Evolutionary conservation across 2,797 vertebrate genomes (phyloP).

Genomic region (Otolemur crassicaudatus): DNA sequence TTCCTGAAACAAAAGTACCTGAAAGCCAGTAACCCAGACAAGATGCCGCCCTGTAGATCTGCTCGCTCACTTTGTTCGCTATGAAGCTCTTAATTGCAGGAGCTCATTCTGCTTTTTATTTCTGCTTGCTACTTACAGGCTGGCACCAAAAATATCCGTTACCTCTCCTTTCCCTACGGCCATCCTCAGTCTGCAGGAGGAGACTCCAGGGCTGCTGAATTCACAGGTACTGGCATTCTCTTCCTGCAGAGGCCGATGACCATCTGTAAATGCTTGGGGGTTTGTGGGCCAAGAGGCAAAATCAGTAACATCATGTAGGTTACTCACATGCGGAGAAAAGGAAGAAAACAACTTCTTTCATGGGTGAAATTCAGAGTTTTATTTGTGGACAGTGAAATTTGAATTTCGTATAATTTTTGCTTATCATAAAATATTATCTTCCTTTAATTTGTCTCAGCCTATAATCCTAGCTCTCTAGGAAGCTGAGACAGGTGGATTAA

Average conservation of each 20-base stretch:
- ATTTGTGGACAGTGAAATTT: neutral
- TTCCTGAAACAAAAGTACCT: neutral
- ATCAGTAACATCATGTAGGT: neutral
- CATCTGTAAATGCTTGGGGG: neutral
- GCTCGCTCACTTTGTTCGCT: neutral
- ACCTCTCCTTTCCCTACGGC: slow-evolving; percentile 87
- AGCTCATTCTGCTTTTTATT: neutral
- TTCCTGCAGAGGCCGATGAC: neutral
- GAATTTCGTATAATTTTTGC: neutral
- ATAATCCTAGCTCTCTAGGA: no score
- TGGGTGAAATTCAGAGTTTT: neutral
- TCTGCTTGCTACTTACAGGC: slow-evolving; percentile 81
- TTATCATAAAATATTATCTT: neutral
- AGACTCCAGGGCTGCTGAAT: slow-evolving; percentile 55
- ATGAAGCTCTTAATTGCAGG: no score
- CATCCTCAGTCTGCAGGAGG: slow-evolving; percentile 4
- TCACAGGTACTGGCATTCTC: slow-evolving; percentile 83
- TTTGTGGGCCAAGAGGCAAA: neutral
- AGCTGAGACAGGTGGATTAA: no score
- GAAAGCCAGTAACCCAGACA: neutral
- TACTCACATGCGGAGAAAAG: neutral
- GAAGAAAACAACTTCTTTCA: neutral
- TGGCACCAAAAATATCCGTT: slow-evolving; percentile 77
- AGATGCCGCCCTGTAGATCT: accelerated
- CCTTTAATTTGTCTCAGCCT: neutral